A percentile compares a stretch with the other conserved stretches of the same genome.
phyloP scores from a whole-genome alignment of 2,888 invertebrate species.

The Brachyptera risi region DNA sequence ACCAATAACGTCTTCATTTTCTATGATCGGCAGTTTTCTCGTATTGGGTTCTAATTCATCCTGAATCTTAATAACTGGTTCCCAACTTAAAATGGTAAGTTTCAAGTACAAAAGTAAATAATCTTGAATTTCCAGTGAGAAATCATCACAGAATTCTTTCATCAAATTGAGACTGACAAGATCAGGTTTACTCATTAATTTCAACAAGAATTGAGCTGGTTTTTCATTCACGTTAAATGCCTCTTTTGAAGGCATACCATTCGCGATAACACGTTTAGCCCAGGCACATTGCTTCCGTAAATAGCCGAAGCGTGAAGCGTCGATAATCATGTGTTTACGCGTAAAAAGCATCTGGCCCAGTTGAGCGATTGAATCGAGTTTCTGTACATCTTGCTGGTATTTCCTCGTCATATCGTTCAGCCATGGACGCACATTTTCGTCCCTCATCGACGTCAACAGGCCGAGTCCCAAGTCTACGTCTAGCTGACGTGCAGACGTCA shows the following conservation, averaged over 20 bases:
- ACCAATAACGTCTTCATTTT: slow-evolving; percentile 36
- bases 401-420: slow-evolving; percentile 34
- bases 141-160: slow-evolving; percentile 47
- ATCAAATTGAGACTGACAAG: slow-evolving; percentile 37
- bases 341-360: neutral
- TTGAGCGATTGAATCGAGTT: neutral
- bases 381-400: slow-evolving; percentile 24
- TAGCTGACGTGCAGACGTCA: slow-evolving; percentile 41
- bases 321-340: neutral
- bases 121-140: slow-evolving; percentile 43
- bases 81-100: slow-evolving; percentile 45
- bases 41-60: no score
- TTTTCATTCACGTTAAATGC: neutral
- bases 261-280: neutral
- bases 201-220: neutral
- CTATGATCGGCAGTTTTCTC: slow-evolving; percentile 37
- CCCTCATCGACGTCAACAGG: slow-evolving; percentile 41
- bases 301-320: neutral
- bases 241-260: neutral
- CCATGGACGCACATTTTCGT: slow-evolving; percentile 38
- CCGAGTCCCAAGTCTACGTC: slow-evolving; percentile 43
- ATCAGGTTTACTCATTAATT: neutral
- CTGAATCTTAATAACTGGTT: slow-evolving; percentile 42
- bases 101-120: slow-evolving; percentile 44
- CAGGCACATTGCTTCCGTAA: neutral